phyloP scores from a whole-genome alignment of 2,888 invertebrate genomes.

The Celastrina argiolus region DNA sequence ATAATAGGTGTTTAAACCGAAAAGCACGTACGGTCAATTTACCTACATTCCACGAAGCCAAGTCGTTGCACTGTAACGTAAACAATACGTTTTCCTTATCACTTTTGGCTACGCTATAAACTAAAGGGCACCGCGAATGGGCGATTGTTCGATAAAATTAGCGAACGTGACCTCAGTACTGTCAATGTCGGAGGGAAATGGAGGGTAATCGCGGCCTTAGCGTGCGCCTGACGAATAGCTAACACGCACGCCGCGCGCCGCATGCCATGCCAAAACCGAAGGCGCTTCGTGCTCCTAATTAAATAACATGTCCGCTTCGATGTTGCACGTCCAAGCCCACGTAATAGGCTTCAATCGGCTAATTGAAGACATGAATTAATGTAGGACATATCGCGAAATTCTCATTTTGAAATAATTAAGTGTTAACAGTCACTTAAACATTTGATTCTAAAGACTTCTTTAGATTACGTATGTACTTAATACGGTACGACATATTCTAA shows the following conservation, averaged over 20 bases:
- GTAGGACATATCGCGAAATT: no score
- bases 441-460: no score
- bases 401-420: no score
- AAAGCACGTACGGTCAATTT: neutral
- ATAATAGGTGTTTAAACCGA: no score
- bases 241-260: conserved; percentile 51
- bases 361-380: no score
- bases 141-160: conserved; percentile 11
- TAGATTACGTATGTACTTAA: no score
- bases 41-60: neutral
- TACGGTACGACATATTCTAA: no score
- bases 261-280: conserved; percentile 53
- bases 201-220: conserved; percentile 66
- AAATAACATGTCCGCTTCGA: conserved; percentile 7
- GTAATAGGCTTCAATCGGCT: no score
- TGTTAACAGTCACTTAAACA: no score
- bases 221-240: conserved; percentile 63
- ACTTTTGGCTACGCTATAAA: neutral
- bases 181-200: conserved; percentile 49
- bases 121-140: neutral
- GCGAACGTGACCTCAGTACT: conserved; percentile 51
- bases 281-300: conserved; percentile 45
- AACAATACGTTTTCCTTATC: neutral
- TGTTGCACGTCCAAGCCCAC: neutral
- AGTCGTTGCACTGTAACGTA: neutral